Conservation (phyloP, 2,113 vertebrate genomes). For the Cyprinodon brontotheroides region DNA sequence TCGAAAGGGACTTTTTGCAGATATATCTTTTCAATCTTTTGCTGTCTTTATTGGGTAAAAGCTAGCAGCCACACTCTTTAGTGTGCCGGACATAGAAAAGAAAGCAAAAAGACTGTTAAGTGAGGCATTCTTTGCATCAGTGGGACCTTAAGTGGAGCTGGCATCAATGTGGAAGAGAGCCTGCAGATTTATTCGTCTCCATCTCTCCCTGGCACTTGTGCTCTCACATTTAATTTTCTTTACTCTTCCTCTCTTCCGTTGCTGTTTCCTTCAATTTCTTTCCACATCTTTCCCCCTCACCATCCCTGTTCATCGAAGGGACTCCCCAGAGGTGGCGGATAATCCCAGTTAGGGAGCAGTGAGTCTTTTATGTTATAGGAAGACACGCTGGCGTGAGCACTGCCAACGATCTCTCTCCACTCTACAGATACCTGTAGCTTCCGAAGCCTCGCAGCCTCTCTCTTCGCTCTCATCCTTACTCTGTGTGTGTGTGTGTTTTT, state of each 20-base stretch:
- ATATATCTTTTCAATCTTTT: background rate
- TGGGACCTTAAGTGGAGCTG: slow-evolving; percentile 40
- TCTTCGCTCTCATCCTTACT: background rate
- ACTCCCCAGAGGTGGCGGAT: slow-evolving; percentile 64
- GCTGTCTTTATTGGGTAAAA: background rate
- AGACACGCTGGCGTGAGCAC: slow-evolving; percentile 52
- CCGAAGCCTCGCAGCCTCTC: slow-evolving; percentile 6
- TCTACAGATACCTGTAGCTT: slow-evolving; percentile 44
- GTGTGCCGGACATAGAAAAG: slow-evolving; percentile 2
- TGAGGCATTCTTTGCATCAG: slow-evolving; percentile 14
- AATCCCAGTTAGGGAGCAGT: slow-evolving; percentile 65
- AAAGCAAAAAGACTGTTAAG: slow-evolving; percentile 35
- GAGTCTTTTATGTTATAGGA: slow-evolving; percentile 72
- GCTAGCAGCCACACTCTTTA: slow-evolving; percentile 9
- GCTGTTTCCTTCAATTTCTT: slow-evolving; percentile 55
- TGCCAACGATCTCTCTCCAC: slow-evolving; percentile 44
- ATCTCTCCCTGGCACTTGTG: slow-evolving; percentile 29
- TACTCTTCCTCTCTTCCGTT: slow-evolving; percentile 35
- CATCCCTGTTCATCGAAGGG: slow-evolving; percentile 55
- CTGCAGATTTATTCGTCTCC: slow-evolving; percentile 32
- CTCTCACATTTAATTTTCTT: slow-evolving; percentile 43
- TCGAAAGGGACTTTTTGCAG: background rate
- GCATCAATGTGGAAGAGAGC: slow-evolving; percentile 36
- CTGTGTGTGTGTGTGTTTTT: background rate
- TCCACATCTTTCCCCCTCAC: slow-evolving; percentile 49